phyloP scores from a whole-genome alignment of 2,113 vertebrate genomes.

The Ptilonorhynchus violaceus region DNA sequence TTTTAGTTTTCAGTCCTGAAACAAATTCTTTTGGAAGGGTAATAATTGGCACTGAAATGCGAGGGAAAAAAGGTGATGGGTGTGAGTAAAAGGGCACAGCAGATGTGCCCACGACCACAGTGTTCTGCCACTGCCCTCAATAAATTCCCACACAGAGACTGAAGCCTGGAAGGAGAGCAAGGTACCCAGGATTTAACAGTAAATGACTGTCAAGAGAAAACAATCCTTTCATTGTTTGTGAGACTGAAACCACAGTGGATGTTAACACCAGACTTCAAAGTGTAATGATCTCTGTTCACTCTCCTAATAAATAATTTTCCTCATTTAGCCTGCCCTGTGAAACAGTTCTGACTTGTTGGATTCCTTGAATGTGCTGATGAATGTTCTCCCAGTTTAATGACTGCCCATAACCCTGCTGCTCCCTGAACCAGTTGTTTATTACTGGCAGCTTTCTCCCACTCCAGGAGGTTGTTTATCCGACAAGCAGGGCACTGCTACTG shows the following conservation, averaged over 20 bases:
- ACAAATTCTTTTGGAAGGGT: not conserved
- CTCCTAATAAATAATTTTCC: not conserved
- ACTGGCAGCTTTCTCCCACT: not conserved
- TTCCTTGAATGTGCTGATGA: not conserved
- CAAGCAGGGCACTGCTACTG: not conserved
- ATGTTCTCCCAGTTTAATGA: not conserved
- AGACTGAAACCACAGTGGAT: not conserved
- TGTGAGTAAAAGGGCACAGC: not conserved
- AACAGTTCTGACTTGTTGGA: not conserved
- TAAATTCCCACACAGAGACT: not conserved
- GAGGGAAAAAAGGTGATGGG: not conserved
- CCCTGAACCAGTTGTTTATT: not conserved
- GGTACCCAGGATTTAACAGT: not conserved
- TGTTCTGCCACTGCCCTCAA: not conserved
- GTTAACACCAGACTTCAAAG: not conserved
- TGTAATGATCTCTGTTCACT: not conserved
- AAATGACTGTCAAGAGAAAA: not conserved
- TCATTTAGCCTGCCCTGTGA: not conserved
- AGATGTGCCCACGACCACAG: accelerated
- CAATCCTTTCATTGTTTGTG: not conserved
- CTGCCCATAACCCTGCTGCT: not conserved
- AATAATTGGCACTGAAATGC: not conserved
- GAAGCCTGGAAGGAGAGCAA: not conserved
- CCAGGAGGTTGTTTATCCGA: not conserved
- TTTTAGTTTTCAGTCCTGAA: not conserved